Evolutionary conservation across 2,113 vertebrate genomes (phyloP), one percentile per base, ranked within the genome.

Genomic region (Tyto alba): DNA sequence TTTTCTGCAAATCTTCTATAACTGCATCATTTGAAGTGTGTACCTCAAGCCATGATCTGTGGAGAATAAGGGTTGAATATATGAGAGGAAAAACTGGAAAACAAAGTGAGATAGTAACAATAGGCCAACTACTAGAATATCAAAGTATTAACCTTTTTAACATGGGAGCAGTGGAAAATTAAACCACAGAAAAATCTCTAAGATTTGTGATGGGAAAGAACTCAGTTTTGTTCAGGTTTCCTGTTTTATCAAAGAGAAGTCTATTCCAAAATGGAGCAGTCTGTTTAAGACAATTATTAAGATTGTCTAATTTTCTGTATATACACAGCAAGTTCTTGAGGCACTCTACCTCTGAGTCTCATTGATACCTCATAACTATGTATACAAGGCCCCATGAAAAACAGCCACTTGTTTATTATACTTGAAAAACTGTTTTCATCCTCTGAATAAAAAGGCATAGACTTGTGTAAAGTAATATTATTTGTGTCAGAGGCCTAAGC

Each of bases 141-240:
- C 10, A n/a, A 84, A 60, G 5, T n/a, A 43, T 56, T 84, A 93
- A 74, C 23, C 16, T 19, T n/a, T 36, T 18, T 73, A 40, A 3
- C 23, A 52, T 12, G 18, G 17, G 9, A 6, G 8, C 0, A 0
- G 14, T 57, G 13, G 32, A 34, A n/a, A 76, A 79, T n/a, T 66
- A 90, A 88, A 85, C 6, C 17, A 48, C 10, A 59, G 23, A 17
- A 84, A 81, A 69, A 68, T 63, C 7, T 7, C 11, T 34, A 45
- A 66, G n/a, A 78, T 45, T 53, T 69, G 6, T 34, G 15, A 19
- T n/a, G 56, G 19, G 62, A 79, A 68, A 62, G 16, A 83, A 69
- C 21, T 21, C 1, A 1, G 13, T 29, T 68, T 32, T 45, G 11
- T 26, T 56, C 60, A 38, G 18, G 11, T 38, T 94, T 62, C 88